Base-by-base conservation (phyloP, 2,888 invertebrate species). In the Stenotaenia linearis region DNA sequence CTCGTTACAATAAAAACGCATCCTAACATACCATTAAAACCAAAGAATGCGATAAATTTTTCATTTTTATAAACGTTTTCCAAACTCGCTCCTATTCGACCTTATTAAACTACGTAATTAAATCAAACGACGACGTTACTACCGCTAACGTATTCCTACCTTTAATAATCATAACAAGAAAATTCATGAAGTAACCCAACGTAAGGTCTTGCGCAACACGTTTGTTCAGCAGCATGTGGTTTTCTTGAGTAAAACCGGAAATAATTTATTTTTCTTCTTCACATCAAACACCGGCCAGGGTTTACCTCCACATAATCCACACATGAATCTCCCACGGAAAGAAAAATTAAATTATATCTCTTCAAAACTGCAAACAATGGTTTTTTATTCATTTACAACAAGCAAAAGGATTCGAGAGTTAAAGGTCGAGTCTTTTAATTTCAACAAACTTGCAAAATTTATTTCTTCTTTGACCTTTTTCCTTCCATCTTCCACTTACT, bases 221-320 rank as follows among this genome's bases (percentile, higher is more conserved):
- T 69, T 69, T 28, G 28, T 69, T 69, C 69, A 69, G 69, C 69
- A 69, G 69, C 69, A 69, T 69, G 69, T 69, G 69, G 69, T 69
- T 69, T 69, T 69, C 25, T 69, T 69, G 69, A 69, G 69, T 69
- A 69, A 69, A 28, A 69, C 69, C 69, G 69, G 69, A 69, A 69
- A 69, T 69, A 69, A 69, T 69, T 69, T 69, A 69, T 69, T 69
- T 69, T 69, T 69, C 69, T 69, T 69, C 69, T 69, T 69, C 69
- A 69, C 69, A 69, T 69, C 69, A 69, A 69, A 69, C 25, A 69
- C 69, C n/a, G 69, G 12, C 69, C 69, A 69, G 25, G 69, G 69
- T 69, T 69, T 69, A 50, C 50, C 50, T 18, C n/a, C 50, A 18
- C 18, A 15, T 69, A 69, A 69, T 69, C 69, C 69, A 69, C 9